phyloP scores from a whole-genome alignment of 2,113 vertebrate genomes.

The Cricetomys ansorgei region DNA sequence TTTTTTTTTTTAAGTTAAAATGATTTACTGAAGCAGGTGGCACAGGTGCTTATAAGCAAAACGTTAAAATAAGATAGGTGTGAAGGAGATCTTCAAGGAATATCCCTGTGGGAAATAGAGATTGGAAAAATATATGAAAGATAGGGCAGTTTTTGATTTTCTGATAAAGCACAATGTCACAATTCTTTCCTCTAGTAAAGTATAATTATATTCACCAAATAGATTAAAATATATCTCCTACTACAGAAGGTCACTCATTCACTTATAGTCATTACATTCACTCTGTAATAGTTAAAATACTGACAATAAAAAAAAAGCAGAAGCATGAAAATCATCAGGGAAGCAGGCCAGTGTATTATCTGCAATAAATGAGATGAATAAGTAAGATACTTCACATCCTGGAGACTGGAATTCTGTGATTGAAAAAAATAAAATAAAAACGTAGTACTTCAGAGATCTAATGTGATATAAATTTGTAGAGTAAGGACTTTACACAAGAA shows the following conservation, averaged over 20 bases:
- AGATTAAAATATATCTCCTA: slow-evolving; percentile 23
- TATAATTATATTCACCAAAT: not conserved
- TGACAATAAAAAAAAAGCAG: not conserved
- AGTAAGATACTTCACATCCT: not conserved
- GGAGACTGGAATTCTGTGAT: not conserved
- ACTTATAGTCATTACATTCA: not conserved
- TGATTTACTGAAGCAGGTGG: not conserved
- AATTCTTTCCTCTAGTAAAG: not conserved
- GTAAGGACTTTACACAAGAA: not conserved
- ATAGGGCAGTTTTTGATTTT: not conserved
- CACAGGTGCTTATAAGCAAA: slow-evolving; percentile 7
- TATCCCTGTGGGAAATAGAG: not conserved
- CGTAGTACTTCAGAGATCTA: not conserved
- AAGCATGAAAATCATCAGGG: not conserved
- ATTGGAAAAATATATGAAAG: not conserved
- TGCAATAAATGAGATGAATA: not conserved
- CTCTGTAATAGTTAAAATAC: not conserved
- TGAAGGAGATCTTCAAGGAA: not conserved
- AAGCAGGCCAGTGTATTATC: not conserved
- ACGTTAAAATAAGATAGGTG: not conserved
- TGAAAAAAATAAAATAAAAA: not conserved
- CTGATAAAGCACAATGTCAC: not conserved
- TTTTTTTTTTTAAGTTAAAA: not conserved
- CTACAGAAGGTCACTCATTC: not conserved
- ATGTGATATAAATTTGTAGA: not conserved